phyloP scores from a whole-genome alignment of 2,113 vertebrate genomes.

The Poeciliopsis retropinna region DNA sequence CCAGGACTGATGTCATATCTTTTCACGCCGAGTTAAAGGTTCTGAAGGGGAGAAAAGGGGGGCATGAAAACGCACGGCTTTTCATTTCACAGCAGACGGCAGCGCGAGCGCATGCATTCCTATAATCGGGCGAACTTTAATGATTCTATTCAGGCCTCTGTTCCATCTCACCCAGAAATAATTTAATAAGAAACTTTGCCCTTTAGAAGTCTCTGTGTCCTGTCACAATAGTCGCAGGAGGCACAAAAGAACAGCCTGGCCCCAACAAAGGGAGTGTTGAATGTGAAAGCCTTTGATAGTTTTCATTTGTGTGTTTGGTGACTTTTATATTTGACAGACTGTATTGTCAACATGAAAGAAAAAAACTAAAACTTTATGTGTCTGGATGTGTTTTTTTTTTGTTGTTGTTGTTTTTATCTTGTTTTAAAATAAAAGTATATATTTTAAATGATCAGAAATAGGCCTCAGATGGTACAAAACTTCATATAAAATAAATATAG shows the following conservation, averaged over 20 bases:
- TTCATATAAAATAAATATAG: not conserved
- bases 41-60: conserved; percentile 72
- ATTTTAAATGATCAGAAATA: not conserved
- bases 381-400: not conserved
- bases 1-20: conserved; percentile 97
- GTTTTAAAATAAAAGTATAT: too few relatives aligned
- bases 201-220: conserved; percentile 78
- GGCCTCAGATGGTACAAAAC: not conserved
- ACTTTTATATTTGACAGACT: conserved; percentile 65
- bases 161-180: conserved; percentile 87
- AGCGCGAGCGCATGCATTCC: conserved; percentile 73
- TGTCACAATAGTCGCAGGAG: conserved; percentile 76
- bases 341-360: conserved; percentile 46
- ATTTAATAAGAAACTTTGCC: conserved; percentile 88
- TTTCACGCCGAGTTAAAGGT: conserved; percentile 96
- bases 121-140: conserved; percentile 87
- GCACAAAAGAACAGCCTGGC: conserved; percentile 78
- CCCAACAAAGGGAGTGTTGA: conserved; percentile 73
- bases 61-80: conserved; percentile 85
- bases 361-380: not conserved
- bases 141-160: conserved; percentile 84
- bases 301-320: conserved; percentile 68
- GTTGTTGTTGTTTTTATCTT: not conserved
- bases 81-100: conserved; percentile 84
- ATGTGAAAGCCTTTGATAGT: conserved; percentile 74